phyloP scores from a whole-genome alignment of 2,113 vertebrate genomes.

The Alethe diademata region DNA sequence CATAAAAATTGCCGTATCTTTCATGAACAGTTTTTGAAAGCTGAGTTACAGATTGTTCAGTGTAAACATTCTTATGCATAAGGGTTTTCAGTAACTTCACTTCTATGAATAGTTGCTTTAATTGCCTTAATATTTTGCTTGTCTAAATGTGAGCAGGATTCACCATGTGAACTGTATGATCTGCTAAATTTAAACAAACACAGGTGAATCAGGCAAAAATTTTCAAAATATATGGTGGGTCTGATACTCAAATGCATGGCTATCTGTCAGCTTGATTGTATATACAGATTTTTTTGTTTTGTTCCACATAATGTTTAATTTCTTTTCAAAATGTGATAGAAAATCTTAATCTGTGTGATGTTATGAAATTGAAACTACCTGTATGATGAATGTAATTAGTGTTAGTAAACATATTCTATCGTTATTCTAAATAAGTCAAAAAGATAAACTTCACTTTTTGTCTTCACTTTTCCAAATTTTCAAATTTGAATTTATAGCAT shows the following conservation, averaged over 20 bases:
- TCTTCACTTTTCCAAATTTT: neutral
- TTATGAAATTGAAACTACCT: neutral
- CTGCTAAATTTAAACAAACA: neutral
- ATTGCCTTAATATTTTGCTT: neutral
- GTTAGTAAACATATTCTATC: neutral
- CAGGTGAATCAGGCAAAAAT: neutral
- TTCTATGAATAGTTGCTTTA: neutral
- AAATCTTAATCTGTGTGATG: neutral
- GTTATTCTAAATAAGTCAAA: neutral
- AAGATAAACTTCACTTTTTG: neutral
- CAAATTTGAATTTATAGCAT: neutral
- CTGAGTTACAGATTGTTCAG: neutral
- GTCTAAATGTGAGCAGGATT: neutral
- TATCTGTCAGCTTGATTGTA: neutral
- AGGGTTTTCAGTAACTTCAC: neutral
- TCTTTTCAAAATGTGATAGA: neutral
- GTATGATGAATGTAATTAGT: neutral
- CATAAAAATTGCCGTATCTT: neutral
- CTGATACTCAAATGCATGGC: neutral
- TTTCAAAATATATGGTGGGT: neutral
- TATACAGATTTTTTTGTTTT: neutral
- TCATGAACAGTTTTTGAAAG: neutral
- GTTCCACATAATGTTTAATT: neutral
- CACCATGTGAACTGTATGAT: neutral
- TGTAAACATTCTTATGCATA: neutral